A percentile compares a stretch with the other conserved stretches of the same genome.
Conservation (phyloP, 2,113 vertebrate species). For the Protobothrops mucrosquamatus region DNA sequence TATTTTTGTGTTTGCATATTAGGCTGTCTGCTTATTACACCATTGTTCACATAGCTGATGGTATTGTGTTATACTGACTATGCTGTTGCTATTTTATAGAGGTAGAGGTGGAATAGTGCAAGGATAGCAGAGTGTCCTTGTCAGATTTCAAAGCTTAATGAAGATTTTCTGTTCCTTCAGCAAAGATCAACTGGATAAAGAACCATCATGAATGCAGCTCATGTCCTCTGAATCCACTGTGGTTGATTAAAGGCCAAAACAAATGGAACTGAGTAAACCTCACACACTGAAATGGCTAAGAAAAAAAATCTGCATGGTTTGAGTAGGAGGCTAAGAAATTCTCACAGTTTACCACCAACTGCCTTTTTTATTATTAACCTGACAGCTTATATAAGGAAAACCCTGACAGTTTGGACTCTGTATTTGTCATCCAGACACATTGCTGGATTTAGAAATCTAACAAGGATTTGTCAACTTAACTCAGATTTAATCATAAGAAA, state of each 20-base stretch:
- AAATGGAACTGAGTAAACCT: not conserved
- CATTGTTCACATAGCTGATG: not conserved
- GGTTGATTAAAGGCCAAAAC: not conserved
- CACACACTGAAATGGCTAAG: not conserved
- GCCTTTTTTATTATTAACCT: not conserved
- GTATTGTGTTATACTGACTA: not conserved
- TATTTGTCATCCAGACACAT: not conserved
- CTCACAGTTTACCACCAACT: not conserved
- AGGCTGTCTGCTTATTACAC: not conserved
- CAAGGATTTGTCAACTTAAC: not conserved
- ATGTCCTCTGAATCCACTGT: not conserved
- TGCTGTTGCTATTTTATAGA: not conserved
- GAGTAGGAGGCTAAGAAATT: fast-evolving
- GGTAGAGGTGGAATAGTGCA: not conserved
- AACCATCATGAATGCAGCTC: not conserved
- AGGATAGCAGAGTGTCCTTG: not conserved
- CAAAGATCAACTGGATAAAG: not conserved
- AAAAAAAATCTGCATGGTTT: fast-evolving
- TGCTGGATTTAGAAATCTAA: not conserved
- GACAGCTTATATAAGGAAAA: not conserved
- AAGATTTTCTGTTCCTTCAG: not conserved
- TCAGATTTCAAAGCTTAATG: not conserved
- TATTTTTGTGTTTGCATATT: not conserved
- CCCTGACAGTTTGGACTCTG: not conserved
- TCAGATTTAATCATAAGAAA: not conserved